A percentile compares a stretch with the other conserved stretches of the same genome.
Evolutionary conservation across 2,113 vertebrate genomes (phyloP).

Genomic region (Callipepla californica): DNA sequence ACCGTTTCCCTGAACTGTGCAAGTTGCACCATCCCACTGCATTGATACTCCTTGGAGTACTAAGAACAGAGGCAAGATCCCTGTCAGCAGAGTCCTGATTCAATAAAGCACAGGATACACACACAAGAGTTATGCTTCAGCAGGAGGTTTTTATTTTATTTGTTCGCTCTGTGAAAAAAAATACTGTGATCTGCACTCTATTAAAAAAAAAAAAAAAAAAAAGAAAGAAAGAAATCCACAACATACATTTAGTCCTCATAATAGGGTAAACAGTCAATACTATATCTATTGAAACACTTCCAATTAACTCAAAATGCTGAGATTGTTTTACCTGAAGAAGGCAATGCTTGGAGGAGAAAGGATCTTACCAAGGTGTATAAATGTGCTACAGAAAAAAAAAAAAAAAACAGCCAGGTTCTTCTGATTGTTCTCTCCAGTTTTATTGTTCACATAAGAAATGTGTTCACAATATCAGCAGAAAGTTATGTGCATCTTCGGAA

Average conservation of each 20-base stretch:
- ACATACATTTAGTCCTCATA: not conserved
- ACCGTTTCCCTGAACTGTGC: not conserved
- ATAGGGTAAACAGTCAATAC: not conserved
- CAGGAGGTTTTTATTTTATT: not conserved
- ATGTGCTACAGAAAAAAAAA: not conserved
- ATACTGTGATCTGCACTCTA: not conserved
- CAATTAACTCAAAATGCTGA: not conserved
- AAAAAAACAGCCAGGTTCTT: not conserved
- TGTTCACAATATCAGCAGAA: not conserved
- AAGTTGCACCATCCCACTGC: not conserved
- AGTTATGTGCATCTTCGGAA: not conserved
- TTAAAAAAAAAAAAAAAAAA: not conserved
- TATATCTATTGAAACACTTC: not conserved
- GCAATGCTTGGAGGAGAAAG: not conserved
- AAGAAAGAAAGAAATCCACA: not conserved
- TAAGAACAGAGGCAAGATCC: not conserved
- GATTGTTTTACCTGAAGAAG: not conserved
- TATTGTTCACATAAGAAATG: not conserved
- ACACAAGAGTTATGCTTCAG: not conserved
- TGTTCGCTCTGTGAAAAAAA: not conserved
- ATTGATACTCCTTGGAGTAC: fast-evolving
- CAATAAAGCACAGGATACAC: not conserved
- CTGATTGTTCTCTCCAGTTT: not conserved
- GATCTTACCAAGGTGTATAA: not conserved
- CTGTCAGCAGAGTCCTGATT: not conserved